phyloP scores from a whole-genome alignment of 2,113 vertebrate genomes.

The Chaetura pelagica region DNA sequence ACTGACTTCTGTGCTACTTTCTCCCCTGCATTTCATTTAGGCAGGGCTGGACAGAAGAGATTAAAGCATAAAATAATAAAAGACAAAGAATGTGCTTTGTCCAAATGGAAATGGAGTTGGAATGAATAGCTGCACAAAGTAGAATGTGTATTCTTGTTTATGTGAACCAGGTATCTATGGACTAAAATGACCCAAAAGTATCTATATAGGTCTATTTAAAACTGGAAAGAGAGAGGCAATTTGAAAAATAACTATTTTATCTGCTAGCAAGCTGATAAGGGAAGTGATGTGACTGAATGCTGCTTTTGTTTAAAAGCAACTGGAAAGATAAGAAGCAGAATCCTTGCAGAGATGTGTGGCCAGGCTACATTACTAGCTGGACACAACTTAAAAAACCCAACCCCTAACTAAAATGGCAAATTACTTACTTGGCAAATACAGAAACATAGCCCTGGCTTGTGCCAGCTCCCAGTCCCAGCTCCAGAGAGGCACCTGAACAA shows the following conservation, averaged over 20 bases:
- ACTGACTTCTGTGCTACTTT: neutral
- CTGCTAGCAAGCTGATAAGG: constrained; percentile 56
- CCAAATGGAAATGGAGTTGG: neutral
- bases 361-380: constrained; percentile 56
- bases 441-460: neutral
- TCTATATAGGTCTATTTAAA: constrained; percentile 15
- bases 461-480: constrained; percentile 63
- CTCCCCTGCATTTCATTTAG: neutral
- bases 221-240: constrained; percentile 48
- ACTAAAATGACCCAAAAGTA: constrained; percentile 11
- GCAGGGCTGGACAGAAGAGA: neutral
- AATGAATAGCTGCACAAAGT: neutral
- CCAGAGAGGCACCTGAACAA: constrained; percentile 74
- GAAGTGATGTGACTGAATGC: constrained; percentile 60
- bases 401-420: constrained; percentile 58
- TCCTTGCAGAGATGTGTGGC: constrained; percentile 43
- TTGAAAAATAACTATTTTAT: constrained; percentile 71
- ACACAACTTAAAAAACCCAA: constrained; percentile 31
- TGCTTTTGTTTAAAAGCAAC: constrained; percentile 56
- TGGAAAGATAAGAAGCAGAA: constrained; percentile 49
- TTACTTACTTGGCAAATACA: constrained; percentile 59
- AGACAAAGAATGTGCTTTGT: neutral
- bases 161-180: constrained; percentile 4
- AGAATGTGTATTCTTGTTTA: neutral
- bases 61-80: neutral